Base-by-base conservation (phyloP, 2,888 invertebrate genomes). In the Melinopterus prodromus region DNA sequence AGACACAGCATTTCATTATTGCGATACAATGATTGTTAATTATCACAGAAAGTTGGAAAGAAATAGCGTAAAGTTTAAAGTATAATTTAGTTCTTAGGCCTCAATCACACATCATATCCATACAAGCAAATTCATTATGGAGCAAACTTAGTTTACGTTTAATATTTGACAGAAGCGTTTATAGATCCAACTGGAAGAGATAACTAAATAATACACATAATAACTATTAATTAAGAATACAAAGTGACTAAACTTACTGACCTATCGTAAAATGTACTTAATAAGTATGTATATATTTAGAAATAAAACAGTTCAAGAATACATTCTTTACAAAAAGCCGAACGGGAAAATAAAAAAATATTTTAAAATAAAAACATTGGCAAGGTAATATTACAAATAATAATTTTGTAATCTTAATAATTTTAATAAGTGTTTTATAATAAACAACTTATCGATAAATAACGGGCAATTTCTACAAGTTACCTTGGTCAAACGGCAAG, bases 1-100 rank as follows among this genome's bases (percentile, higher is more conserved):
- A 89, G 89, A 89, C 89, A 89, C 89, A 88, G 89, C 88, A 87
- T 88, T 87, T 88, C 86, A 87, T 89, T 89, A 89, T 89, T 89
- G 89, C 89, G 87, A 88, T 89, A 89, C 86, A 88, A 88, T 89
- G 89, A 89, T 89, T 89, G 89, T 86, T 88, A 89, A 88, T 88
- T 89, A 89, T 89, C 89, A 89, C 89, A 89, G 89, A 89, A 89
- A 87, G 88, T 89, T 88, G 85, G 84, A 89, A 88, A 85, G 83
- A 82, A 87, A 86, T 74, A 81, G 80, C 80, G 76, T 77, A 69
- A 80, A 79, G 77, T 74, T 74, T 35, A 74, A 74, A 74, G 74
- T 36, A 74, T 36, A 74, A 74, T 74, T 35, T 12, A 53, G 53
- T 53, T 53, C 53, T 53, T 53, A 53, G 53, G 53, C 53, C 53